A percentile compares a stretch with the other conserved stretches of the same genome.
These are phyloP conservation scores for Eupithecia abbreviata DNA, from an alignment of 2,888 invertebrate genomes.

Conservation along the genomic window DNA sequence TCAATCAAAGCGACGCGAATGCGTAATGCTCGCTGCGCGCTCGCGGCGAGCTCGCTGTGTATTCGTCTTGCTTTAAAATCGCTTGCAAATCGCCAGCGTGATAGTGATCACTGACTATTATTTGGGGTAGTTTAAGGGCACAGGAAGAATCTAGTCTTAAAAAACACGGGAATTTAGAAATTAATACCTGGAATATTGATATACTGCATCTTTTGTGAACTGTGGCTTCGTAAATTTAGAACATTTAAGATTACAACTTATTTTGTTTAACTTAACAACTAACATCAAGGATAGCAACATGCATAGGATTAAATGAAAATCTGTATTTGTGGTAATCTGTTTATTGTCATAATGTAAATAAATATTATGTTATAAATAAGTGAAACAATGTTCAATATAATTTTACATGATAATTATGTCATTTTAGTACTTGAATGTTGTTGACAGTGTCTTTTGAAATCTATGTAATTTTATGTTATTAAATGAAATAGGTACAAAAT, in stretches of 20 bases:
- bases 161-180: background rate
- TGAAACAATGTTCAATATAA: constrained; percentile 12
- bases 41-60: no score
- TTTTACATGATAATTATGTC: background rate
- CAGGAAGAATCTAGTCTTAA: background rate
- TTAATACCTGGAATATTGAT: background rate
- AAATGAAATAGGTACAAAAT: no score
- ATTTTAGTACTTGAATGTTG: background rate
- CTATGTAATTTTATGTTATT: background rate
- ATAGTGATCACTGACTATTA: no score
- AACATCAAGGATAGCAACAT: constrained; percentile 40
- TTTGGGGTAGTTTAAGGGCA: no score
- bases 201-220: background rate
- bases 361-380: constrained; percentile 19
- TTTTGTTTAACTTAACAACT: constrained; percentile 8
- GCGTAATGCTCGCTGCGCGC: no score
- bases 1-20: no score
- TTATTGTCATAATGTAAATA: constrained; percentile 38
- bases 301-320: constrained; percentile 46
- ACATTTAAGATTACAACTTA: background rate
- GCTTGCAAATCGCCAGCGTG: no score
- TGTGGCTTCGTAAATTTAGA: background rate
- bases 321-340: constrained; percentile 39
- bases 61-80: no score
- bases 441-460: background rate